Percentiles rank a stretch among this genome's conserved stretches.
Evolutionary conservation across 2,113 vertebrate genomes (phyloP).

Genomic region (Clarias magur): DNA sequence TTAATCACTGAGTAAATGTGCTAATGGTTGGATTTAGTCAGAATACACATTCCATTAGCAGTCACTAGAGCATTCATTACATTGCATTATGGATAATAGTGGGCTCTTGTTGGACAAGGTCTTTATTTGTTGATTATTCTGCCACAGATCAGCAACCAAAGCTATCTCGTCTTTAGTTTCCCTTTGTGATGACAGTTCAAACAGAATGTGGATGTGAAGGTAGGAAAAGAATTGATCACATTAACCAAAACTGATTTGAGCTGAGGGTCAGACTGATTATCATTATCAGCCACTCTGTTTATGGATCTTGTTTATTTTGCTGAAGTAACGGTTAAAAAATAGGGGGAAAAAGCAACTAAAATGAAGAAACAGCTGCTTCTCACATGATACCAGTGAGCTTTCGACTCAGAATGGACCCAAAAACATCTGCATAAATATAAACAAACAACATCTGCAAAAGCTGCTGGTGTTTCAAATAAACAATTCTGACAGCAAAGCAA

Average conservation of each 20-base stretch:
- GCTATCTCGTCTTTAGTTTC: slow-evolving; percentile 20
- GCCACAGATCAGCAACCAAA: background rate
- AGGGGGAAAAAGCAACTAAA: too few species aligned
- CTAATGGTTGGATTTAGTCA: background rate
- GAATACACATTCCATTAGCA: background rate
- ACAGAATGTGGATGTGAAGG: background rate
- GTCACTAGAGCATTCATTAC: background rate
- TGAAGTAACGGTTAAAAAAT: background rate
- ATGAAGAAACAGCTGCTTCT: background rate
- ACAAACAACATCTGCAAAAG: slow-evolving; percentile 54
- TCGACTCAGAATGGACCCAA: slow-evolving; percentile 24
- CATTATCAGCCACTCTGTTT: background rate
- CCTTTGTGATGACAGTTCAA: slow-evolving; percentile 20
- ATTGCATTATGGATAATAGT: slow-evolving; percentile 19
- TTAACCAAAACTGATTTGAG: background rate
- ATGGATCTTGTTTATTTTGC: background rate
- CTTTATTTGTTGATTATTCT: slow-evolving; percentile 29
- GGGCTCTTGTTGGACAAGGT: background rate
- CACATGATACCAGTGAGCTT: background rate
- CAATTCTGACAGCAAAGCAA: slow-evolving; percentile 17
- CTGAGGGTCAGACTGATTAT: background rate
- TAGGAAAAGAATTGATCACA: background rate
- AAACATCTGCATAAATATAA: slow-evolving; percentile 12
- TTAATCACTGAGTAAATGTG: background rate
- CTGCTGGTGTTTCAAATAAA: slow-evolving; percentile 44